Evolutionary conservation across 1,140 invertebrate genomes (phyloP).

Genomic region (Euura lappo): DNA sequence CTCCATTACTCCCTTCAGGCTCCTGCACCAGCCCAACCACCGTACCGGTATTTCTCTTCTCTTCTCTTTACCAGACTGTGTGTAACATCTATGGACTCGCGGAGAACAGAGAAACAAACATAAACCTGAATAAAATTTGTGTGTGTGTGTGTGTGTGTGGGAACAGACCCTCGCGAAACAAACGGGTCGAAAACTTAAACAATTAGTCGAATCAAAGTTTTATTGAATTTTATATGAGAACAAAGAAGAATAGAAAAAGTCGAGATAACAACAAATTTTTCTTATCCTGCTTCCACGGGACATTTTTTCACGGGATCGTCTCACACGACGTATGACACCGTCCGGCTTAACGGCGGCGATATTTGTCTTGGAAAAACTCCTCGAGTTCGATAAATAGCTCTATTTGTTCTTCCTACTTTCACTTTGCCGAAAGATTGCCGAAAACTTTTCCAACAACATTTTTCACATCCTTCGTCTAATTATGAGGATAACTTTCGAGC

Average conservation of each 20-base stretch:
- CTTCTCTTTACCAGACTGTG: no score
- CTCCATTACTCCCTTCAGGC: background rate
- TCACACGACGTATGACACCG: no score
- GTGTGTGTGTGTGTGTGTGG: no score
- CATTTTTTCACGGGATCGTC: no score
- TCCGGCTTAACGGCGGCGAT: no score
- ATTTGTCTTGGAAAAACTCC: slow-evolving; percentile 4
- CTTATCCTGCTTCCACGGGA: no score
- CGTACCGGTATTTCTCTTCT: background rate
- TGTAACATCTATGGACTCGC: no score
- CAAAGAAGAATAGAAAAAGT: background rate
- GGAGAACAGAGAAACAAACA: background rate
- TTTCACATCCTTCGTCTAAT: background rate
- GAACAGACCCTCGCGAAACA: background rate
- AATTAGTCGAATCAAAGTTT: no score
- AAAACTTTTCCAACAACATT: background rate
- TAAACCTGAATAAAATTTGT: background rate
- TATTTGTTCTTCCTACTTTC: slow-evolving; percentile 8
- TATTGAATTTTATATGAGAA: background rate
- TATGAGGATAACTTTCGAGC: no score
- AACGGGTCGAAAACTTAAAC: background rate
- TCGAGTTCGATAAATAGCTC: slow-evolving; percentile 8
- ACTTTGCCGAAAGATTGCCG: background rate
- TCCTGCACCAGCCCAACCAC: background rate
- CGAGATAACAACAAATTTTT: background rate